Evolutionary conservation across 1,140 invertebrate genomes (phyloP), one percentile per base, ranked within the genome.

Genomic region (Drosophila sechellia): DNA sequence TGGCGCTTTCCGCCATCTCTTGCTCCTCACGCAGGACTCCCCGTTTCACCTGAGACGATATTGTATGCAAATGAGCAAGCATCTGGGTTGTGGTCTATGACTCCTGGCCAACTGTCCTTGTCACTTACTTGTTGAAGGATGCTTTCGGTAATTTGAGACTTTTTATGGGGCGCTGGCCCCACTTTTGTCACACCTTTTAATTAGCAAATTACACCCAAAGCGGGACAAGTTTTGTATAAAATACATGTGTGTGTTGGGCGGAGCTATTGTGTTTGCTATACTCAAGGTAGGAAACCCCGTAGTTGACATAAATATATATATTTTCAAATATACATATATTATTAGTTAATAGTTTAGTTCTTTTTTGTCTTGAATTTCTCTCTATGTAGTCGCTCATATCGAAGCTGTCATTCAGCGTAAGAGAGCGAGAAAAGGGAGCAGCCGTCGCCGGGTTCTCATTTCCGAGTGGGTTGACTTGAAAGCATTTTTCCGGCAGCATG

Each of bases 131-230:
- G 43, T 54, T 52, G 22, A 60, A 53, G 40, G 53, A 54, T 77
- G 68, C 55, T 68, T 65, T 70, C 34, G 43, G 81, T 53, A 74
- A 80, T 73, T 77, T 63, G 68, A 85, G 45, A 40, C 73, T 43
- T 64, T 50, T 64, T 65, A 20, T 20, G 10, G 52, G 59, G 57
- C 46, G 57, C 59, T 57, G 73, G 55, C 15, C 39, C 45, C 37
- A 20, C 43, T 40, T 60, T 43, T 60, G 84, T 73, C 79, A 79
- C 63, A 84, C 84, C 83, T 89, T 70, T 80, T 87, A 89, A 87
- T 87, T 87, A 89, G 73, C 45, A 39, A 72, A 83, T 89, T 71
- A 79, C 58, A 42, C 52, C 22, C 54, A 50, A 49, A 39, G 43
- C 45, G 27, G 52, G 15, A 27, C 20, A 50, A 37, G 22, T 63